Percentiles rank a stretch among this genome's conserved stretches.
These are phyloP conservation scores for Holotrichia oblita DNA, from an alignment of 1,140 invertebrate species.

Conservation along the genomic window DNA sequence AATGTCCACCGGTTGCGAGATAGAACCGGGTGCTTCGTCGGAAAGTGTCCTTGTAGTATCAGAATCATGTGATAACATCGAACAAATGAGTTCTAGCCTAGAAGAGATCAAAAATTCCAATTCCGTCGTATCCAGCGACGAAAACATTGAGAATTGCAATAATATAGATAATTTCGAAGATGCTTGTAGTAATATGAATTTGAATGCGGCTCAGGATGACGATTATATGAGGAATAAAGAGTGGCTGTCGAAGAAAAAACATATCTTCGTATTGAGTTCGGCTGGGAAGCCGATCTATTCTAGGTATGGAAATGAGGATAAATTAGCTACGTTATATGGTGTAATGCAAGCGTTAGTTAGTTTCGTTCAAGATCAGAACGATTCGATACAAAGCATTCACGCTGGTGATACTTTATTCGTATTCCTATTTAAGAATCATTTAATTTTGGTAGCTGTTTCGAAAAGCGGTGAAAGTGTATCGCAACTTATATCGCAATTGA, in stretches of 20 bases:
- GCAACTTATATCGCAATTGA: slow-evolving; percentile 86
- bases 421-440: slow-evolving; percentile 85
- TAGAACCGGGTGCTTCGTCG: slow-evolving; percentile 63
- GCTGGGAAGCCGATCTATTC: slow-evolving; percentile 97
- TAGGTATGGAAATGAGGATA: slow-evolving; percentile 93
- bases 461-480: slow-evolving; percentile 83
- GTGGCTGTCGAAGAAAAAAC: slow-evolving; percentile 86
- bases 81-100: slow-evolving; percentile 71
- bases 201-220: slow-evolving; percentile 54
- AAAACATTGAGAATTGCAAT: slow-evolving; percentile 60
- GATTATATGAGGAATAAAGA: slow-evolving; percentile 70
- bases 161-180: slow-evolving; percentile 58
- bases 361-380: slow-evolving; percentile 84
- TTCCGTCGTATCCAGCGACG: slow-evolving; percentile 57
- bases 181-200: slow-evolving; percentile 43
- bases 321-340: slow-evolving; percentile 92
- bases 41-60: slow-evolving; percentile 76
- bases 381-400: slow-evolving; percentile 85
- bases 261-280: slow-evolving; percentile 94
- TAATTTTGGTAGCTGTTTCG: slow-evolving; percentile 91
- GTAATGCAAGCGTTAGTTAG: slow-evolving; percentile 96
- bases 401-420: slow-evolving; percentile 89
- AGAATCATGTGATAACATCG: slow-evolving; percentile 75
- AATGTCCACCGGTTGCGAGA: slow-evolving; percentile 51
- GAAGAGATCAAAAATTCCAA: slow-evolving; percentile 65